phyloP scores from a whole-genome alignment of 2,113 vertebrate genomes.

The Lonchura striata region DNA sequence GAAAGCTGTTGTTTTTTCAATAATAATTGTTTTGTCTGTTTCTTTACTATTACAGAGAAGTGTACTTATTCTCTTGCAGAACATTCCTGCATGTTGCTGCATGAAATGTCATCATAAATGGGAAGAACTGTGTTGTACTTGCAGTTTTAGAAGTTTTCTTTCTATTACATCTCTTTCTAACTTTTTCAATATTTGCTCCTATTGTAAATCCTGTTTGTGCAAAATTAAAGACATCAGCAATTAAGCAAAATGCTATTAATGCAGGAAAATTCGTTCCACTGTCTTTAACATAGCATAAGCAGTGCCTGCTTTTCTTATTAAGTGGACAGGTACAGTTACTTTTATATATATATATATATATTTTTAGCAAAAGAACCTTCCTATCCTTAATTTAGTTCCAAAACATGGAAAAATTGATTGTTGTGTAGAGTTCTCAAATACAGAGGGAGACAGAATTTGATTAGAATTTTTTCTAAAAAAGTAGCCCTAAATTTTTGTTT shows the following conservation, averaged over 20 bases:
- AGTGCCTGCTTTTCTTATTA: neutral
- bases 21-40: neutral
- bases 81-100: neutral
- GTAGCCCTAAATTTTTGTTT: neutral
- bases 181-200: neutral
- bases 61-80: neutral
- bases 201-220: neutral
- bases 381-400: neutral
- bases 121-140: neutral
- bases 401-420: neutral
- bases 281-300: neutral
- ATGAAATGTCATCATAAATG: neutral
- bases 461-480: neutral
- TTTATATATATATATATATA: neutral
- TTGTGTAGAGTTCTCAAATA: neutral
- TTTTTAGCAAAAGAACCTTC: neutral
- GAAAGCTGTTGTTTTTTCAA: neutral
- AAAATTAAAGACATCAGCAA: neutral
- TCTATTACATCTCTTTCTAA: neutral
- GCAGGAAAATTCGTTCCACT: neutral
- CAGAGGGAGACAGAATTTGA: neutral
- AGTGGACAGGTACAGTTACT: neutral
- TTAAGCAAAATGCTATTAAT: neutral
- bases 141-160: neutral
- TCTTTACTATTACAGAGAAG: neutral